Evolutionary conservation across 2,888 invertebrate species (phyloP).

Genomic region (Scaptomyza polygonia): DNA sequence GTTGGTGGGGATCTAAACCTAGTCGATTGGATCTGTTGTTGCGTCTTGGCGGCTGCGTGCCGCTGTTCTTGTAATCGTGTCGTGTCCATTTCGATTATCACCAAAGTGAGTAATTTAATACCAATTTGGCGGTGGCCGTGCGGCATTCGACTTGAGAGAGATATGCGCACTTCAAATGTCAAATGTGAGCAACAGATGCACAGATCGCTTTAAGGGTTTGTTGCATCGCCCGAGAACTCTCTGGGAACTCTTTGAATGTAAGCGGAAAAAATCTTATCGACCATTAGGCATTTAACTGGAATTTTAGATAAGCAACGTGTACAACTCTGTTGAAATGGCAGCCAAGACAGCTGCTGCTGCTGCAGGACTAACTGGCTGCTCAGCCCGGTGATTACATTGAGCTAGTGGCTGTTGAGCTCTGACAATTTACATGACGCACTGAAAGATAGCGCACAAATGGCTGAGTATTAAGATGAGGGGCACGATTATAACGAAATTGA

Average conservation of each 20-base stretch:
- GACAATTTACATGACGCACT: constrained; percentile 63
- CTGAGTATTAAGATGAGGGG: constrained; percentile 5
- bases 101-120: constrained; percentile 80
- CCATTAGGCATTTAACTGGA: constrained; percentile 67
- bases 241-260: constrained; percentile 13
- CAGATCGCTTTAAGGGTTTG: constrained; percentile 24
- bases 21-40: constrained; percentile 8
- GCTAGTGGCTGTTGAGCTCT: constrained; percentile 60
- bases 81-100: constrained; percentile 80
- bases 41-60: constrained; percentile 10
- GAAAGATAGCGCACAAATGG: constrained; percentile 39
- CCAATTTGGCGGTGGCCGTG: constrained; percentile 72
- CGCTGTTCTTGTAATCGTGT: constrained; percentile 74
- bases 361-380: constrained; percentile 19
- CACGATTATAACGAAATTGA: constrained; percentile 2
- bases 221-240: background rate
- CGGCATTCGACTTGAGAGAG: constrained; percentile 75
- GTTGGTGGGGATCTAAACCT: background rate
- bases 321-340: constrained; percentile 23
- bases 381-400: constrained; percentile 56
- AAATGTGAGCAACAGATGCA: constrained; percentile 78
- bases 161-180: constrained; percentile 80
- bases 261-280: constrained; percentile 65
- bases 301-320: constrained; percentile 51
- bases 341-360: constrained; percentile 30